phyloP scores from a whole-genome alignment of 2,113 vertebrate species.

The Morone chrysops region DNA sequence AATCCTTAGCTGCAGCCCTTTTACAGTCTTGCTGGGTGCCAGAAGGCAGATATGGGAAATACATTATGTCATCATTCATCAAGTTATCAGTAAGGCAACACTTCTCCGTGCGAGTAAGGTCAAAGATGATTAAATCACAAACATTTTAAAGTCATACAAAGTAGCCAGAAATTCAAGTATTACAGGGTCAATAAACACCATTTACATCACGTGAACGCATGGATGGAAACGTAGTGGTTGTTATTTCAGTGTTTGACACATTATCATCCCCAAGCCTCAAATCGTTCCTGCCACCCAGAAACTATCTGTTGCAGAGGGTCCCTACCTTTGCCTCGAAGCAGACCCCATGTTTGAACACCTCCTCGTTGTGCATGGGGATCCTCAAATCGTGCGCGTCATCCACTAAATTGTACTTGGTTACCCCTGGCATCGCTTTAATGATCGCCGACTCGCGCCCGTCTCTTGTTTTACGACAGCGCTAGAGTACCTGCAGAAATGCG shows the following conservation, averaged over 20 bases:
- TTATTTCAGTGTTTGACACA: not conserved
- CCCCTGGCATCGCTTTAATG: conserved; percentile 89
- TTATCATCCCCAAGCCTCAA: not conserved
- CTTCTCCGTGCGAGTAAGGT: too few relatives aligned
- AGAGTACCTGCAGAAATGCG: conserved; percentile 68
- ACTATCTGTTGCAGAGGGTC: conserved; percentile 53
- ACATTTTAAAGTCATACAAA: conserved; percentile 29
- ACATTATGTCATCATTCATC: not conserved
- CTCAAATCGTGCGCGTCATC: conserved; percentile 93
- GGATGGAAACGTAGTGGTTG: not conserved
- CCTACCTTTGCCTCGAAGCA: conserved; percentile 96
- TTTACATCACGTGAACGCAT: too few relatives aligned
- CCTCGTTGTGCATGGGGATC: conserved; percentile 95
- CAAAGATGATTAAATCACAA: not conserved
- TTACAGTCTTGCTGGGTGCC: not conserved
- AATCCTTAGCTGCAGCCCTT: not conserved
- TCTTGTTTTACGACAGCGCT: conserved; percentile 67
- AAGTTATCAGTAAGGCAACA: not conserved
- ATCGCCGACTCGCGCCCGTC: conserved; percentile 23
- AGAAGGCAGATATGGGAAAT: not conserved
- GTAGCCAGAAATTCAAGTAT: not conserved
- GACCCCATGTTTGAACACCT: conserved; percentile 94
- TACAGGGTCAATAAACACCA: not conserved
- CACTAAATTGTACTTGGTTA: conserved; percentile 95
- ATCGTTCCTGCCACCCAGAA: conserved; percentile 1